Evolutionary conservation across 2,797 vertebrate genomes (phyloP).

Genomic region (Merluccius polli): DNA sequence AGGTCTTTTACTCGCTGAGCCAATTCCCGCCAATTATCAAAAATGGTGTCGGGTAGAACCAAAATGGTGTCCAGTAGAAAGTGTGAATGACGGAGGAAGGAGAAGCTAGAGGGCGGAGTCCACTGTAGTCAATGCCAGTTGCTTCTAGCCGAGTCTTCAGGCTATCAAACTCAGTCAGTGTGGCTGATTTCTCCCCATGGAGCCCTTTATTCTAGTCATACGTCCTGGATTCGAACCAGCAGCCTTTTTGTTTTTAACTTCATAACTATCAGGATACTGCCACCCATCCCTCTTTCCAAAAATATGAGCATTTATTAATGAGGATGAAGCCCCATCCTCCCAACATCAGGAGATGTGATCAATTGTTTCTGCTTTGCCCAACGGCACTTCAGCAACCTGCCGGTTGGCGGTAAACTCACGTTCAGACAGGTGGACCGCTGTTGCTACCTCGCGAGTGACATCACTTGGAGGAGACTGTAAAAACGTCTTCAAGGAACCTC

Average conservation of each 20-base stretch:
- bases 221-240: neutral
- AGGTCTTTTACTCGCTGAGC: neutral
- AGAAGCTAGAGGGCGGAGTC: too few species aligned
- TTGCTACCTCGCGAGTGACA: neutral
- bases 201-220: neutral
- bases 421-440: neutral
- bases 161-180: neutral
- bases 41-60: too few species aligned
- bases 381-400: neutral
- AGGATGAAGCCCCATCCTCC: neutral
- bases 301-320: neutral
- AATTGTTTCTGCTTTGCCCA: neutral
- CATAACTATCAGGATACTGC: constrained; percentile 1
- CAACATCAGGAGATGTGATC: neutral
- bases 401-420: neutral
- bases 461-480: neutral
- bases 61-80: neutral
- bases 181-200: neutral
- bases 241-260: neutral
- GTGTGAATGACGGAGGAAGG: neutral
- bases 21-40: neutral
- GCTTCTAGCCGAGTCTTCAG: neutral
- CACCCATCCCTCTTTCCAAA: neutral
- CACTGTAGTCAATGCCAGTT: neutral
- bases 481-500: neutral